These are phyloP conservation scores for Synchiropus splendidus DNA, from an alignment of 2,113 vertebrate genomes.

Conservation along the genomic window DNA sequence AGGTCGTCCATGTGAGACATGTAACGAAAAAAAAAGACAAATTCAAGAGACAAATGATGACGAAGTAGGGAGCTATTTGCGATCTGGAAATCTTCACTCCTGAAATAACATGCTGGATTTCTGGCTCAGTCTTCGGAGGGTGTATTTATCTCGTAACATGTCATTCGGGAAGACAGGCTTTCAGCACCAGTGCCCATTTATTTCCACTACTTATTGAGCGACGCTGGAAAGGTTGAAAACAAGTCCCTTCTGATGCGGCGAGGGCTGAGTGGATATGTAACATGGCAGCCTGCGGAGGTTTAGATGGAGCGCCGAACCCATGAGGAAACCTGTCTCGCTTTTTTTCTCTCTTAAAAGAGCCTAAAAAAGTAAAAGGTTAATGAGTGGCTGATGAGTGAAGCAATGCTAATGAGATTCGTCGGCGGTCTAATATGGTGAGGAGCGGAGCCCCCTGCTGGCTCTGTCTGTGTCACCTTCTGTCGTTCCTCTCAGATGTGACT, in stretches of 20 bases:
- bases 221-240: too few relatives aligned
- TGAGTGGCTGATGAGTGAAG: constrained; percentile 58
- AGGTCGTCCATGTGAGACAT: too few relatives aligned
- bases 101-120: too few relatives aligned
- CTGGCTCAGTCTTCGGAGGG: too few relatives aligned
- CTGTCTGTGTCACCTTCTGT: constrained; percentile 31
- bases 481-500: constrained; percentile 10
- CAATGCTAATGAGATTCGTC: constrained; percentile 62
- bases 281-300: constrained; percentile 25
- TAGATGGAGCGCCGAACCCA: constrained; percentile 13
- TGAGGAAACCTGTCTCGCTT: constrained; percentile 26
- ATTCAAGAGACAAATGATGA: too few relatives aligned
- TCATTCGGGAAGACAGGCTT: too few relatives aligned
- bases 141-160: too few relatives aligned
- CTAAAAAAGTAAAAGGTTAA: constrained; percentile 28
- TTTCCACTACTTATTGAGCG: too few relatives aligned
- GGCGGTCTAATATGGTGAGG: constrained; percentile 49
- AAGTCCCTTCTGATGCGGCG: constrained; percentile 21
- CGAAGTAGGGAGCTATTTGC: too few relatives aligned
- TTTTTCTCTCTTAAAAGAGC: constrained; percentile 44
- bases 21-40: too few relatives aligned
- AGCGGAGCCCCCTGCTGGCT: constrained; percentile 43
- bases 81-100: too few relatives aligned
- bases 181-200: too few relatives aligned
- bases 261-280: constrained; percentile 21